A percentile compares a stretch with the other conserved stretches of the same genome.
Conservation (phyloP, 2,888 invertebrate genomes). For the Andrena praecox region DNA sequence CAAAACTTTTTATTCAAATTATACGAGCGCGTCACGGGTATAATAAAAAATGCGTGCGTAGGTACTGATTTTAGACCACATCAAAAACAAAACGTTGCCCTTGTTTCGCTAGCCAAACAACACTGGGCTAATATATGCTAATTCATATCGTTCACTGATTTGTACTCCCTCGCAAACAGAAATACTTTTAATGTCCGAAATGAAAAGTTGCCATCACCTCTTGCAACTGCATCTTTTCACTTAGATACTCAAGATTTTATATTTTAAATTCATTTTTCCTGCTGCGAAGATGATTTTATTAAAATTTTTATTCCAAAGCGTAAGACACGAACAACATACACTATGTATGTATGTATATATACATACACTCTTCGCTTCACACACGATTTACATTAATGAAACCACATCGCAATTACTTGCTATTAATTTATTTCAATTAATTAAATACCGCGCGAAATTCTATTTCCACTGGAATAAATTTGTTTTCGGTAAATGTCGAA, state of each 20-base stretch:
- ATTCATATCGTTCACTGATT: background rate
- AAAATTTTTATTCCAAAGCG: no score
- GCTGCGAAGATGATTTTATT: background rate
- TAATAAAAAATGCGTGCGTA: conserved; percentile 1
- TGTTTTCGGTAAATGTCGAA: no score
- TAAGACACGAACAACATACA: background rate
- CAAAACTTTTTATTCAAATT: conserved; percentile 14
- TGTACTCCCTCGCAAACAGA: background rate
- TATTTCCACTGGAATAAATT: background rate
- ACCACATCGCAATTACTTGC: background rate
- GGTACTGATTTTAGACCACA: conserved; percentile 8
- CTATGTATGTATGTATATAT: background rate
- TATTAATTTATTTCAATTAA: background rate
- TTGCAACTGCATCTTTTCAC: background rate
- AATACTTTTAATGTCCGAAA: background rate
- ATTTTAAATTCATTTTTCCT: background rate
- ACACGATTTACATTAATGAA: background rate
- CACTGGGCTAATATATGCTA: background rate
- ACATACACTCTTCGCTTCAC: background rate
- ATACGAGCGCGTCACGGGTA: conserved; percentile 13
- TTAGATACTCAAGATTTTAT: background rate
- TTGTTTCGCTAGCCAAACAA: background rate
- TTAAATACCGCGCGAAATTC: background rate
- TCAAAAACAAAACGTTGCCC: background rate
- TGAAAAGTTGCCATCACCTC: background rate